Evolutionary conservation across 2,888 invertebrate genomes (phyloP).

Genomic region (Drosophila imparisetae): DNA sequence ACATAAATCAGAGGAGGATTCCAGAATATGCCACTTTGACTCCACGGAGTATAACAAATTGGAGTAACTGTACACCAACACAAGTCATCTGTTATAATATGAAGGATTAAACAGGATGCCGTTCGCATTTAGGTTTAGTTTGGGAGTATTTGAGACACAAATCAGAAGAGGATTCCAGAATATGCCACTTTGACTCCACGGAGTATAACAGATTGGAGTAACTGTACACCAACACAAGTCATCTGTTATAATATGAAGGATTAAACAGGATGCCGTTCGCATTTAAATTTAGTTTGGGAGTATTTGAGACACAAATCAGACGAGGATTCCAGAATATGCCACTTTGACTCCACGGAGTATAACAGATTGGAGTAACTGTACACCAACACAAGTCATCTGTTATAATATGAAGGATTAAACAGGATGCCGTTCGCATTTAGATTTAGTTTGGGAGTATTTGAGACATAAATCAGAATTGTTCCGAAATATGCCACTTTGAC

Average conservation of each 20-base stretch:
- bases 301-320: slow-evolving; percentile 44
- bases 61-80: no score
- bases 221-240: slow-evolving; percentile 48
- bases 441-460: no score
- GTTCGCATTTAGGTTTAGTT: slow-evolving; percentile 31
- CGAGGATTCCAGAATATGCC: slow-evolving; percentile 24
- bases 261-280: slow-evolving; percentile 51
- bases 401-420: no score
- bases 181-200: slow-evolving; percentile 20
- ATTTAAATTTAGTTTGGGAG: slow-evolving; percentile 36
- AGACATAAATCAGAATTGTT: slow-evolving; percentile 45
- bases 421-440: no score
- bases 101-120: slow-evolving; percentile 48
- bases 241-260: slow-evolving; percentile 40
- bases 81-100: no score
- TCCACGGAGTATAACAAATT: no score
- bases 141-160: slow-evolving; percentile 52
- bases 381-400: no score
- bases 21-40: no score
- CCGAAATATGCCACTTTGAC: slow-evolving; percentile 52
- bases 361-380: neutral
- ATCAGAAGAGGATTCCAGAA: slow-evolving; percentile 5
- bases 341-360: slow-evolving; percentile 42
- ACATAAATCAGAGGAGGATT: no score
- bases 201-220: slow-evolving; percentile 14